phyloP scores from a whole-genome alignment of 1,140 invertebrate genomes.

The Heliconius eleuchia region DNA sequence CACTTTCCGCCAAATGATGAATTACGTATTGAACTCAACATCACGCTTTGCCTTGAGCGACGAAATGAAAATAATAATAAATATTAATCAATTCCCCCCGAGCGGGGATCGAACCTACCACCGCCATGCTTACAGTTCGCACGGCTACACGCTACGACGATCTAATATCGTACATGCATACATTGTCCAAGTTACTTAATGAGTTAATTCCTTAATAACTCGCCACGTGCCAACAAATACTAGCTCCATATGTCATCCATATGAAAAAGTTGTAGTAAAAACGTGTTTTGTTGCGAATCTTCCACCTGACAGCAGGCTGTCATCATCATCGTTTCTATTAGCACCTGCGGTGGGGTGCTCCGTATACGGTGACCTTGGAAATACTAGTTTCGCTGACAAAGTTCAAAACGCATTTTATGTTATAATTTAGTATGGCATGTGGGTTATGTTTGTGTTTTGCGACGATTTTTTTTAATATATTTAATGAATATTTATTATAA shows the following conservation, averaged over 20 bases:
- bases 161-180: neutral
- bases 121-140: too few relatives aligned
- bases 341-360: slow-evolving; percentile 38
- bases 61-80: too few relatives aligned
- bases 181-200: neutral
- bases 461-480: neutral
- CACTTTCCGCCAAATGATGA: too few relatives aligned
- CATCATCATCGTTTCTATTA: slow-evolving; percentile 41
- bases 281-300: slow-evolving; percentile 41
- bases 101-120: too few relatives aligned
- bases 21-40: too few relatives aligned
- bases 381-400: slow-evolving; percentile 32
- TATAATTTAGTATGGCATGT: slow-evolving; percentile 13
- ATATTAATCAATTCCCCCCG: too few relatives aligned
- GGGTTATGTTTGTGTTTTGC: neutral
- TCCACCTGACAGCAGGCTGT: slow-evolving; percentile 45
- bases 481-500: too few relatives aligned
- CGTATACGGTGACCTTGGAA: slow-evolving; percentile 42
- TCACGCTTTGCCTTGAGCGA: too few relatives aligned
- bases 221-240: slow-evolving; percentile 26
- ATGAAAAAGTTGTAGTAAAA: slow-evolving; percentile 31
- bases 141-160: neutral
- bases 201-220: slow-evolving; percentile 6
- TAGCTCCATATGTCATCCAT: slow-evolving; percentile 20
- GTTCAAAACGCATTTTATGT: slow-evolving; percentile 31